Conservation (phyloP, 2,113 vertebrate genomes). For the Sterna hirundo region DNA sequence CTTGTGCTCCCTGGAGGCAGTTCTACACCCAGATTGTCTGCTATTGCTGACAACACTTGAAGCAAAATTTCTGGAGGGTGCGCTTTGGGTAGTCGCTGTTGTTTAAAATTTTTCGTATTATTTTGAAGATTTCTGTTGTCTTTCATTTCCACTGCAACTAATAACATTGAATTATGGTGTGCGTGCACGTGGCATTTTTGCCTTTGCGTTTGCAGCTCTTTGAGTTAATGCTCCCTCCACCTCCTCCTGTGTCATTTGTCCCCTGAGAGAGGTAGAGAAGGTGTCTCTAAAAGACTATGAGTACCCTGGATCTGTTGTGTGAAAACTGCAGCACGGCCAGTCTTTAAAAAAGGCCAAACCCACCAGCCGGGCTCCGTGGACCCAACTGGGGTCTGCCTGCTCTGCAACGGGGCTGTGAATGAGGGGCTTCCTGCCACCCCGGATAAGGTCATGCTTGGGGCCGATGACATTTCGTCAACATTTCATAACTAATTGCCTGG, state of each 20-base stretch:
- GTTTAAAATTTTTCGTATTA: neutral
- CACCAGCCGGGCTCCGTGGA: neutral
- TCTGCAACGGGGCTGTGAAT: rapidly evolving
- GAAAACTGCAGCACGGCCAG: neutral
- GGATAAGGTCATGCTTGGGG: neutral
- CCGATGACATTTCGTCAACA: conserved; percentile 36
- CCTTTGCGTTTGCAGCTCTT: neutral
- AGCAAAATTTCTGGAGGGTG: neutral
- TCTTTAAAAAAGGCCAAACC: neutral
- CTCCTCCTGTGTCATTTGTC: neutral
- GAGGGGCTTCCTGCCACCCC: neutral
- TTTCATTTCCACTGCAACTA: neutral
- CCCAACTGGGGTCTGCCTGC: neutral
- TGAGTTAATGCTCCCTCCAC: neutral
- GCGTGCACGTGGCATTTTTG: neutral
- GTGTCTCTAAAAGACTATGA: neutral
- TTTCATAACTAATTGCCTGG: conserved; percentile 54
- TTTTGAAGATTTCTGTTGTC: neutral
- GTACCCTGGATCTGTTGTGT: neutral
- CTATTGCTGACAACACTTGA: neutral
- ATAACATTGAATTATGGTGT: neutral
- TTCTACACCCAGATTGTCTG: neutral
- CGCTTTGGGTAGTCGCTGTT: neutral
- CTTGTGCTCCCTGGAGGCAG: neutral
- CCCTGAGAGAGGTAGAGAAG: neutral